A percentile compares a stretch with the other conserved stretches of the same genome.
Evolutionary conservation across 2,113 vertebrate species (phyloP).

Genomic region (Gallinago jamesoni): DNA sequence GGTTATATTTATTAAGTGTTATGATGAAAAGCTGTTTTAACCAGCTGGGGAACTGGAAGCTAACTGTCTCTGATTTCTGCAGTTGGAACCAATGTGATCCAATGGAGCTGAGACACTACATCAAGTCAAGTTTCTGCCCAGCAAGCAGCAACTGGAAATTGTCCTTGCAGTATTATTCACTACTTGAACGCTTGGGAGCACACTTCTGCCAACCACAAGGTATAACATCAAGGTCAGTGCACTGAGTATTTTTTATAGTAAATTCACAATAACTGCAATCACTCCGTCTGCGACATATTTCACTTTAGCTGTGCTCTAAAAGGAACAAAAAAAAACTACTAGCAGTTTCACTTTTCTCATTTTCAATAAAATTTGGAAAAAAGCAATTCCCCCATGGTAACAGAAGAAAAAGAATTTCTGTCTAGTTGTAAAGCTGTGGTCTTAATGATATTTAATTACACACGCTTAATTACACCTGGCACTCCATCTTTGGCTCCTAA

Average conservation of each 20-base stretch:
- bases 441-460: constrained; percentile 46
- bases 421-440: neutral
- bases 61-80: neutral
- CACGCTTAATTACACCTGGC: constrained; percentile 27
- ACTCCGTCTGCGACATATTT: neutral
- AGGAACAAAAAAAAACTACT: neutral
- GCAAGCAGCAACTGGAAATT: neutral
- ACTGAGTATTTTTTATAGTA: neutral
- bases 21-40: neutral
- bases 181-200: neutral
- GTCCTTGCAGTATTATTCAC: neutral
- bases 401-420: neutral
- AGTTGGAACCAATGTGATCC: neutral
- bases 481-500: constrained; percentile 6
- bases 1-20: neutral
- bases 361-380: neutral
- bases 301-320: neutral
- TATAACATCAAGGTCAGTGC: neutral
- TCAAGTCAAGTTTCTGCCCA: neutral
- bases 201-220: neutral
- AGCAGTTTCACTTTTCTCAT: neutral
- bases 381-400: neutral
- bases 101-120: neutral
- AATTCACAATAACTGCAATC: neutral
- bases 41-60: neutral